Evolutionary conservation across 2,888 invertebrate genomes (phyloP).

Genomic region (Perithous albicinctus): DNA sequence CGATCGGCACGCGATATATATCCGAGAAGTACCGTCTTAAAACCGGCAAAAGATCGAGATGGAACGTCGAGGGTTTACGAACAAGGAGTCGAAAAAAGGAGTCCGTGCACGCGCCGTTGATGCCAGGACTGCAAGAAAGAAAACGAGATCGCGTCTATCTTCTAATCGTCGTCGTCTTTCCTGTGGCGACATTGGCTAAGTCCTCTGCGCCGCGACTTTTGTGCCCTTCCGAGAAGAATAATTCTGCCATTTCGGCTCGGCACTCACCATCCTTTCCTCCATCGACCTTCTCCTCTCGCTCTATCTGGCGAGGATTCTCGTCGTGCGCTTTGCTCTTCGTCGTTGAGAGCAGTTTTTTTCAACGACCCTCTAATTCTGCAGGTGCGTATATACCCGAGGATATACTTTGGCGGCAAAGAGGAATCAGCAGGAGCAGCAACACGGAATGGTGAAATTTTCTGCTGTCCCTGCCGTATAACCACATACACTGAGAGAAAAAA

Average conservation of each 20-base stretch:
- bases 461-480: background rate
- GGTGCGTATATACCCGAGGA: constrained; percentile 49
- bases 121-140: constrained; percentile 27
- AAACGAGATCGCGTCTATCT: constrained; percentile 71
- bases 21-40: background rate
- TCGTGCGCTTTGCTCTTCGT: constrained; percentile 12
- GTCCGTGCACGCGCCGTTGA: constrained; percentile 34
- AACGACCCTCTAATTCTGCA: constrained; percentile 75
- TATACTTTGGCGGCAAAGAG: constrained; percentile 51
- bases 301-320: background rate
- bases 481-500: too few relatives aligned
- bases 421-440: constrained; percentile 20
- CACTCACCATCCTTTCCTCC: constrained; percentile 63
- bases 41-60: background rate
- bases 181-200: constrained; percentile 68
- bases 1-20: constrained; percentile 4
- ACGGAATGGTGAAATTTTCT: background rate
- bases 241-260: constrained; percentile 75
- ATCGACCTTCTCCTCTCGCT: constrained; percentile 53
- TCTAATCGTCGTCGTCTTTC: constrained; percentile 58
- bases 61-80: background rate
- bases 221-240: constrained; percentile 73
- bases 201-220: constrained; percentile 38
- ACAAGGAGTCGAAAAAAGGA: constrained; percentile 7
- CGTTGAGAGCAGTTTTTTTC: constrained; percentile 60